These are phyloP conservation scores for Oxyscelio sp. DNA, from an alignment of 2,888 invertebrate genomes.

Conservation along the genomic window DNA sequence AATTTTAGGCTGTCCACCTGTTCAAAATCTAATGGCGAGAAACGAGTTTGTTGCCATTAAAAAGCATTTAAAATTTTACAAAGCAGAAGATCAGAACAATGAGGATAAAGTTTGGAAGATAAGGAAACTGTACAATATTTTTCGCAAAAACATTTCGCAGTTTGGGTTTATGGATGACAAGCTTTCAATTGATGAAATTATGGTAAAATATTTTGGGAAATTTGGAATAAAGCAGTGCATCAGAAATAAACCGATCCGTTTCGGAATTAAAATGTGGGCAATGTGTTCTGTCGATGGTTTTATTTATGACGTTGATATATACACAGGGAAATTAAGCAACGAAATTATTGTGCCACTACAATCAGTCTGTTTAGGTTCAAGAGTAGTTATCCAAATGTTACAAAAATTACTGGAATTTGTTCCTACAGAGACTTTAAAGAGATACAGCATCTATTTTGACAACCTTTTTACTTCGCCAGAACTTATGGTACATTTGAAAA, in stretches of 20 bases:
- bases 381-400: constrained; percentile 16
- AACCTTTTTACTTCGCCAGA: constrained; percentile 49
- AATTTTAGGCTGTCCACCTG: constrained; percentile 28
- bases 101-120: constrained; percentile 59
- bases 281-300: constrained; percentile 34
- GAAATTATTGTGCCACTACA: constrained; percentile 4
- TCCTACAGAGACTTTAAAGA: background rate
- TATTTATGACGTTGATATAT: constrained; percentile 50
- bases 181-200: constrained; percentile 59
- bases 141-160: constrained; percentile 43
- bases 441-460: constrained; percentile 48
- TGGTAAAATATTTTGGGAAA: constrained; percentile 60
- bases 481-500: constrained; percentile 52
- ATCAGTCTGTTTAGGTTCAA: constrained; percentile 23
- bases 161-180: constrained; percentile 40
- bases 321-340: constrained; percentile 20
- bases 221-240: constrained; percentile 44
- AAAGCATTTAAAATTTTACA: constrained; percentile 42
- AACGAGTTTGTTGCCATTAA: constrained; percentile 49
- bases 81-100: constrained; percentile 37
- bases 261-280: constrained; percentile 49
- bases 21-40: constrained; percentile 49
- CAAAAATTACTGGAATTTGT: constrained; percentile 8
- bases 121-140: constrained; percentile 43
- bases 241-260: constrained; percentile 43